These are phyloP conservation scores for Enteromius mattozi DNA, from an alignment of 2,797 vertebrate species.

Conservation along the genomic window DNA sequence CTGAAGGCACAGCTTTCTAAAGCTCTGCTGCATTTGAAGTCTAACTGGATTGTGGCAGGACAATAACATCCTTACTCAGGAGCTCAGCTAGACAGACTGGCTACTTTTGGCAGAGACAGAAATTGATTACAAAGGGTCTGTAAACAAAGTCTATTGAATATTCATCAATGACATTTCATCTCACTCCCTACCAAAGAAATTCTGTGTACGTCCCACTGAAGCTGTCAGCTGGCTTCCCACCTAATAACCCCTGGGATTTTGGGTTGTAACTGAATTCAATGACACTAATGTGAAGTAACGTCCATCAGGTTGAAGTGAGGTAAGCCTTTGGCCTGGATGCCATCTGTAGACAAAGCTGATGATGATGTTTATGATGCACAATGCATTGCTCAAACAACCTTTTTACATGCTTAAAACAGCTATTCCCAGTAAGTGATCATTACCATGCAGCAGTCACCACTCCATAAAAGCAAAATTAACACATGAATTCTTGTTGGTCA, in stretches of 20 bases:
- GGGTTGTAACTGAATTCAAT: not conserved
- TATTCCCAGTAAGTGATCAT: not conserved
- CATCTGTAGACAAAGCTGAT: not conserved
- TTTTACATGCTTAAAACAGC: not conserved
- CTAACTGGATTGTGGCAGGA: not conserved
- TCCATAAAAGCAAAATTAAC: not conserved
- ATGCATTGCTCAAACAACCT: not conserved
- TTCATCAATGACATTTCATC: not conserved
- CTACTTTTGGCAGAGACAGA: not conserved
- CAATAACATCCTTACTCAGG: not conserved
- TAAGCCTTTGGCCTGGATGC: not conserved
- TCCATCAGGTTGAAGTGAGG: not conserved
- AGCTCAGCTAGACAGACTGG: not conserved
- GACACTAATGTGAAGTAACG: not conserved
- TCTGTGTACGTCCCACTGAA: not conserved
- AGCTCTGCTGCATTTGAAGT: not conserved
- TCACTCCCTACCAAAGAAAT: not conserved
- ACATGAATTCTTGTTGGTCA: not conserved
- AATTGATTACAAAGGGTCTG: not conserved
- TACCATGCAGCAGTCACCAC: not conserved
- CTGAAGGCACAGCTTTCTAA: not conserved
- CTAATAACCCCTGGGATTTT: not conserved
- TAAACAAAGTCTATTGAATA: not conserved
- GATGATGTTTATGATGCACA: not conserved
- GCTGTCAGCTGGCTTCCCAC: not conserved